Percentiles rank a stretch among this genome's conserved stretches.
phyloP scores from a whole-genome alignment of 2,113 vertebrate genomes.

The Eulemur macaco region DNA sequence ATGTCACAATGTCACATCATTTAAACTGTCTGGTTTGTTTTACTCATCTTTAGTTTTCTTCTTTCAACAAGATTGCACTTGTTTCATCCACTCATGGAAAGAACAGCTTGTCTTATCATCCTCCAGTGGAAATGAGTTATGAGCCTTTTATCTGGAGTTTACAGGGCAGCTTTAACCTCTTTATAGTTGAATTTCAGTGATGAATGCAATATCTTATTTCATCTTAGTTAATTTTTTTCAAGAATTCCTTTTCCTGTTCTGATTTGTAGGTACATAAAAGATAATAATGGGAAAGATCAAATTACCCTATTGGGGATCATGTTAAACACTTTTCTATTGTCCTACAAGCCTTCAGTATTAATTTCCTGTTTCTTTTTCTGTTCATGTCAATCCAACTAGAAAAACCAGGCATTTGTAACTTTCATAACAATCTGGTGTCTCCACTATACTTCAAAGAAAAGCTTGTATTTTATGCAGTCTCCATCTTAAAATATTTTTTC shows the following conservation, averaged over 20 bases:
- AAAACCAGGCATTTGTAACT: conserved; percentile 1
- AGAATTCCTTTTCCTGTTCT: conserved; percentile 54
- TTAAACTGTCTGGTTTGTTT: not conserved
- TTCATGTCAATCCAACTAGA: not conserved
- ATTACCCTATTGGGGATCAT: conserved; percentile 57
- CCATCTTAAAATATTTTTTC: not conserved
- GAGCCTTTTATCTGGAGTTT: conserved; percentile 49
- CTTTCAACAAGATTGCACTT: not conserved
- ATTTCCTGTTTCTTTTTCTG: conserved; percentile 54
- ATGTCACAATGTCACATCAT: not conserved
- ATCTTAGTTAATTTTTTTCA: conserved; percentile 41
- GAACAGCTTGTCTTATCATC: conserved; percentile 37
- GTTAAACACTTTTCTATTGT: conserved; percentile 55
- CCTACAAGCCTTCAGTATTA: conserved; percentile 45
- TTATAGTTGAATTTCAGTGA: conserved; percentile 53
- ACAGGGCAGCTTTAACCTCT: conserved; percentile 67
- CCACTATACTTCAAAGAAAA: conserved; percentile 36
- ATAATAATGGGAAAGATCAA: conserved; percentile 54
- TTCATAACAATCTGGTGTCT: not conserved
- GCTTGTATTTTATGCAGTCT: not conserved
- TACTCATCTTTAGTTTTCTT: conserved; percentile 9
- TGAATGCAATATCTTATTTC: conserved; percentile 64
- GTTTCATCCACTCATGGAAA: conserved; percentile 12
- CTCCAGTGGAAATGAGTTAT: conserved; percentile 67
- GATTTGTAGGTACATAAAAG: conserved; percentile 56